These are phyloP conservation scores for Mamestra configurata DNA, from an alignment of 1,140 invertebrate genomes.

Conservation along the genomic window DNA sequence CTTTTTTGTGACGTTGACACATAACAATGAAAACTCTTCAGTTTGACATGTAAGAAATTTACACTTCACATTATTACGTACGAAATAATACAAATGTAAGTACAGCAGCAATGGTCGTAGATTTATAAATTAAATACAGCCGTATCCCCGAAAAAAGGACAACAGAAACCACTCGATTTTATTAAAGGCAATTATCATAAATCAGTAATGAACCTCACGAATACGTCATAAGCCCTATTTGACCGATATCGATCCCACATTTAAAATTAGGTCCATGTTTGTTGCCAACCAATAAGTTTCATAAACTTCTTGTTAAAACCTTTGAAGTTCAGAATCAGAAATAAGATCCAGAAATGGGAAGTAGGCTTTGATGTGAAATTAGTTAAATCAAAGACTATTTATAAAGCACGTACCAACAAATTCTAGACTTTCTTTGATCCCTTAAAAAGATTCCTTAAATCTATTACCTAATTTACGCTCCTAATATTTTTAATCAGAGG, in stretches of 20 bases:
- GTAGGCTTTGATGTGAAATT: neutral
- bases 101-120: neutral
- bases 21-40: constrained; percentile 7
- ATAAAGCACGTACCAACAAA: neutral
- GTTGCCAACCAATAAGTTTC: constrained; percentile 14
- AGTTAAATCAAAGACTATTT: constrained; percentile 9
- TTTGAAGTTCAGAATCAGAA: neutral
- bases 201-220: constrained; percentile 58
- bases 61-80: neutral
- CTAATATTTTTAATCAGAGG: constrained; percentile 13
- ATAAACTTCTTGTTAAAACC: constrained; percentile 26
- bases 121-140: neutral
- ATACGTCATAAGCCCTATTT: constrained; percentile 50
- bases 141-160: constrained; percentile 9
- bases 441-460: neutral
- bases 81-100: neutral
- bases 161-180: constrained; percentile 52
- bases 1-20: constrained; percentile 4
- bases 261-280: constrained; percentile 58
- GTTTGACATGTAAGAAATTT: neutral
- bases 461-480: neutral
- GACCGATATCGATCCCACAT: constrained; percentile 55
- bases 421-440: constrained; percentile 22
- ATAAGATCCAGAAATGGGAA: constrained; percentile 9
- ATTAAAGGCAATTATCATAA: constrained; percentile 62